Evolutionary conservation across 2,113 vertebrate genomes (phyloP), one percentile per base, ranked within the genome.

Genomic region (Lepidothrix coronata): DNA sequence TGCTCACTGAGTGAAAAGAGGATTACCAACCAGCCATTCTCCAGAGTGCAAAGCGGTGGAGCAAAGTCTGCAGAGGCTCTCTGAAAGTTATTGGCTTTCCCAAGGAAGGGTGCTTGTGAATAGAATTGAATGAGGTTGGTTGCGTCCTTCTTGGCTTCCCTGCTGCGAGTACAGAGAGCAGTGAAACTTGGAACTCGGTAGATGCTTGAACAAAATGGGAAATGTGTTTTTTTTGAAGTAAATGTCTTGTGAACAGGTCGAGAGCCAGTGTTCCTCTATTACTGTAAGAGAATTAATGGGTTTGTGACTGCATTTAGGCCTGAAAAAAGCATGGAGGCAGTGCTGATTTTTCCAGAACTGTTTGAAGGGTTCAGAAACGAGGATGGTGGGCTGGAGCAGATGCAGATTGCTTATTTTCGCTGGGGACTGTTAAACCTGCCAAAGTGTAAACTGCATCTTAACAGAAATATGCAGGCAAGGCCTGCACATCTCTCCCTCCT

Each of bases 41-140:
- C 87, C 70, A 55, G 76, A 1, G 9, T 76, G 94, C 86, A 81
- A 63, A 93, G 91, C 14, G 0, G 68, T 46, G 77, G 80, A 89
- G 91, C 89, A 58, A 76, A 85, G 89, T 96, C 94, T 85, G 77
- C 89, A 96, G 89, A 91, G 89, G 27, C 85, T 57, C 88, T 88
- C 73, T 16, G 12, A 73, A 93, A 97, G 95, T 91, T 96, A 92
- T 11, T 97, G 91, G 95, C 93, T 96, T 96, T 94, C 88, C 58
- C 54, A 74, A 23, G 70, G 70, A 95, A 85, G 66, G 31, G 57
- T 85, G 54, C 49, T 87, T 91, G 73, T 93, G 91, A 94, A 89
- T 79, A 79, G 84, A 79, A 67, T 49, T 82, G 82, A 93, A 82
- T 87, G 55, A 74, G 61, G 13, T 48, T 85, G 43, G 31, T 88